These are phyloP conservation scores for Athrips mouffetella DNA, from an alignment of 2,888 invertebrate genomes.

Conservation along the genomic window DNA sequence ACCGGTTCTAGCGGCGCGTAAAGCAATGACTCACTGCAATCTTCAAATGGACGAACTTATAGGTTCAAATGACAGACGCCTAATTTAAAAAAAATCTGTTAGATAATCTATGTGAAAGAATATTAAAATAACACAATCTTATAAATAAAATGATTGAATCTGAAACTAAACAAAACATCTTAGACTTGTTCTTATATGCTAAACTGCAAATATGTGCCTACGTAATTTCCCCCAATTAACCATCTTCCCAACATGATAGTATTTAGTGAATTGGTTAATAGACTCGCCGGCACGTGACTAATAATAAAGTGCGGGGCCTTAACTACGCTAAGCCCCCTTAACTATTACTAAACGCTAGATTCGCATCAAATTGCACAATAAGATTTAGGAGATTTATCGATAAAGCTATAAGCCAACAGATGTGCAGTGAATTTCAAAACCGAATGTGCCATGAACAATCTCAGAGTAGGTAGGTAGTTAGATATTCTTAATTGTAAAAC, in stretches of 20 bases:
- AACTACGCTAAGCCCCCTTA: too few relatives aligned
- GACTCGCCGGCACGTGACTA: constrained; percentile 30
- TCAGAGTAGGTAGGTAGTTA: neutral
- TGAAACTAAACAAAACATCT: neutral
- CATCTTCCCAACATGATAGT: constrained; percentile 25
- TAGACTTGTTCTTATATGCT: neutral
- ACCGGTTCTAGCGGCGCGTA: too few relatives aligned
- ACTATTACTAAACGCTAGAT: constrained; percentile 20
- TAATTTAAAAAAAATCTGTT: too few relatives aligned
- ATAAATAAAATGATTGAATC: neutral
- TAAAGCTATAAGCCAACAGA: constrained; percentile 17
- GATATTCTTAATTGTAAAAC: neutral
- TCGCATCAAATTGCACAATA: constrained; percentile 12
- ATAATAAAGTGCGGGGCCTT: constrained; percentile 24
- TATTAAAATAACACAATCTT: too few relatives aligned
- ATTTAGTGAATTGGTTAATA: constrained; percentile 45
- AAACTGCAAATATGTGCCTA: too few relatives aligned
- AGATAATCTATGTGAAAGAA: too few relatives aligned
- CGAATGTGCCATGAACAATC: neutral
- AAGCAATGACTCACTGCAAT: too few relatives aligned
- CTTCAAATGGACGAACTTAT: too few relatives aligned
- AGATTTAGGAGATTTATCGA: constrained; percentile 15
- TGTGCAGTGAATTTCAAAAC: constrained; percentile 17
- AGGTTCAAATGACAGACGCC: too few relatives aligned
- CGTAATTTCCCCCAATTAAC: neutral